phyloP scores from a whole-genome alignment of 2,888 invertebrate species.

The Trachelus troglodyta region DNA sequence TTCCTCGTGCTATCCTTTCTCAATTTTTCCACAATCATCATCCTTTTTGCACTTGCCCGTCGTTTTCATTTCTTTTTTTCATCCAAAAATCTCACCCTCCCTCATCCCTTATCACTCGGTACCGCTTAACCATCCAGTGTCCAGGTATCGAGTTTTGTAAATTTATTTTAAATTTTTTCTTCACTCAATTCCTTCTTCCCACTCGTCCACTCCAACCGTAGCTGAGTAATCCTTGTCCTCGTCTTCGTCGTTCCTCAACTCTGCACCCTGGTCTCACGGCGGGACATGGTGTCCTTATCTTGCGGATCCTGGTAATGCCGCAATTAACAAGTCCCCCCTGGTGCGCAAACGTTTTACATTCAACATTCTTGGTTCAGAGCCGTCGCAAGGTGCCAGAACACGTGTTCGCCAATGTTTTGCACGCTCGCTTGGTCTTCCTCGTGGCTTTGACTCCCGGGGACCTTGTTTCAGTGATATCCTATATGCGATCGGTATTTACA shows the following conservation, averaged over 20 bases:
- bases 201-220: background rate
- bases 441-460: no score
- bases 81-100: no score
- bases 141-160: no score
- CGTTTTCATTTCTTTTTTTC: no score
- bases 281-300: slow-evolving; percentile 31
- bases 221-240: slow-evolving; percentile 40
- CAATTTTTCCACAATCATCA: background rate
- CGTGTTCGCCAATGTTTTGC: slow-evolving; percentile 48
- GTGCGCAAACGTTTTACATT: slow-evolving; percentile 30
- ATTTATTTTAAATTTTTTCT: no score
- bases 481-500: slow-evolving; percentile 29
- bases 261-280: slow-evolving; percentile 12
- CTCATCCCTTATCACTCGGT: no score
- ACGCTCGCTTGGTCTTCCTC: background rate
- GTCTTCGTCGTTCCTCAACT: slow-evolving; percentile 17
- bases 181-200: no score
- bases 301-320: slow-evolving; percentile 33
- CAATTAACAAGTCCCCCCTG: slow-evolving; percentile 31
- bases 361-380: slow-evolving; percentile 35
- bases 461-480: slow-evolving; percentile 28
- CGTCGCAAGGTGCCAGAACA: slow-evolving; percentile 48
- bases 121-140: no score
- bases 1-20: slow-evolving; percentile 1
- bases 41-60: no score